These are phyloP conservation scores for Herminia tarsipennalis DNA, from an alignment of 2,888 invertebrate genomes.

Conservation along the genomic window DNA sequence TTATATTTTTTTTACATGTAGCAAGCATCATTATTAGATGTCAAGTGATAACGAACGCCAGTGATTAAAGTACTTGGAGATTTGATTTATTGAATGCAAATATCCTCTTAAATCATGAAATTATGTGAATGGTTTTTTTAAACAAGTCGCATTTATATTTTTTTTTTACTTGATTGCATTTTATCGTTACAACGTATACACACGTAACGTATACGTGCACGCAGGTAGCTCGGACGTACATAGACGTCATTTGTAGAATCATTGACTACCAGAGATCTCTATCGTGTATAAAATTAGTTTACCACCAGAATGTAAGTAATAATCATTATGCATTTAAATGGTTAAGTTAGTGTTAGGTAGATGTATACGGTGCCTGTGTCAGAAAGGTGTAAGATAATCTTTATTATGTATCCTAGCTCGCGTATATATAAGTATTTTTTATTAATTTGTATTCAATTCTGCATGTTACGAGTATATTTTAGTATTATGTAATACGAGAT, in stretches of 20 bases:
- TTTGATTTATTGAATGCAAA: no score
- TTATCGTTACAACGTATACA: background rate
- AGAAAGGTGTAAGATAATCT: constrained; percentile 23
- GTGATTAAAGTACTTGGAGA: constrained; percentile 10
- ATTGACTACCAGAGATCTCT: constrained; percentile 42
- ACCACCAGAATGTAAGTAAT: constrained; percentile 34
- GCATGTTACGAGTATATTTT: no score
- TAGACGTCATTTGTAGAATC: constrained; percentile 11
- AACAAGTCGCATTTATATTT: constrained; percentile 1
- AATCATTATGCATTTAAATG: constrained; percentile 43
- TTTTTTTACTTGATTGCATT: constrained; percentile 1
- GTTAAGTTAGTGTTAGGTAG: constrained; percentile 27
- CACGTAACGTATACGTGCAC: background rate
- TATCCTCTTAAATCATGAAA: no score
- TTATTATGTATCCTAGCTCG: constrained; percentile 20
- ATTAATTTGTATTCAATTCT: no score
- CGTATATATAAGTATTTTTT: constrained; percentile 10
- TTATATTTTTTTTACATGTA: constrained; percentile 5
- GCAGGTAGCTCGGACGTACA: constrained; percentile 6
- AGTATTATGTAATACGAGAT: no score
- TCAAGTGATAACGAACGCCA: constrained; percentile 31
- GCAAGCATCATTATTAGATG: background rate
- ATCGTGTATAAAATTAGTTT: constrained; percentile 36
- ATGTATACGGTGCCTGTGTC: constrained; percentile 35
- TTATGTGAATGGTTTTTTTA: background rate